Conservation (phyloP, 2,888 invertebrate genomes). For the Synergus gifuensis region DNA sequence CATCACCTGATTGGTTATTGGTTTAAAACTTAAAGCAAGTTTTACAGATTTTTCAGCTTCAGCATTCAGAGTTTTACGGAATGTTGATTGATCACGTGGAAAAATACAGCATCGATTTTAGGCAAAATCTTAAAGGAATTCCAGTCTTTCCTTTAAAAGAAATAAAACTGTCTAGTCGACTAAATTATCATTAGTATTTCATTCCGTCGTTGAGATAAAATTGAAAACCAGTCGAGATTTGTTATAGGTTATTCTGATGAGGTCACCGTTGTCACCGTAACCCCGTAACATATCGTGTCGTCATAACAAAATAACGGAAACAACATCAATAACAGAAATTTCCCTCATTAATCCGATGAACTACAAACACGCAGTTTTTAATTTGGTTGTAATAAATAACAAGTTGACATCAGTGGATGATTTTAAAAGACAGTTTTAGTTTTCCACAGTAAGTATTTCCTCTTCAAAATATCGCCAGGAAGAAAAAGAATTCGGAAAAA, state of each 20-base stretch:
- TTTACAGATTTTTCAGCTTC: no score
- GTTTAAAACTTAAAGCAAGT: neutral
- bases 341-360: neutral
- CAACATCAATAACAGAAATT: neutral
- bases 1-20: neutral
- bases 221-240: slow-evolving; percentile 2
- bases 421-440: neutral
- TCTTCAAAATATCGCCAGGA: neutral
- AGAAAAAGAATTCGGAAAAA: neutral
- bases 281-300: slow-evolving; percentile 1
- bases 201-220: neutral
- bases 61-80: neutral
- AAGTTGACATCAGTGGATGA: neutral
- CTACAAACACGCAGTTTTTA: neutral
- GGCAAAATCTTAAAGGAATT: neutral
- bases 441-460: neutral
- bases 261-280: neutral
- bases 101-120: slow-evolving; percentile 16
- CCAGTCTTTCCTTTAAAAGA: neutral
- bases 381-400: neutral
- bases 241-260: slow-evolving; percentile 29
- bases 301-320: slow-evolving; percentile 19
- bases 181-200: neutral
- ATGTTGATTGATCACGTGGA: slow-evolving; percentile 32
- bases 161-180: neutral